Base-by-base conservation (phyloP, 92 coral and sea anemone genomes). In the Blastomussa wellsi region DNA sequence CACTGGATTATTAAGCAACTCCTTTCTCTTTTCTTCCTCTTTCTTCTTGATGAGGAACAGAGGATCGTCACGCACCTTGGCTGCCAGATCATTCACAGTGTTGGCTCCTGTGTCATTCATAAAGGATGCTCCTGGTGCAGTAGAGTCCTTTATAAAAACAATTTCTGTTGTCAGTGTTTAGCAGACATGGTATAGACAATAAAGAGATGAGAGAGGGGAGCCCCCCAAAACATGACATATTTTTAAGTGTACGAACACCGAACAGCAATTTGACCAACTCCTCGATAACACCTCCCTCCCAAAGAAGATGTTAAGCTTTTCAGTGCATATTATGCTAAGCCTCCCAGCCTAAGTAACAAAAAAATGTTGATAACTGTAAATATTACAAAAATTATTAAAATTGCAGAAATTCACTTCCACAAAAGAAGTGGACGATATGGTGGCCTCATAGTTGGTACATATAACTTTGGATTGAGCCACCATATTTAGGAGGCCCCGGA, bases 41-140 rank as follows among this genome's bases (percentile, higher is more conserved):
- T 97, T 97, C 83, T 93, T 97, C 90, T 93, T 97, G 67, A 97
- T 97, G 79, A 94, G 87, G 74, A 94, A 97, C 32, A 97, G 86
- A 4, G 99, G 99, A 78, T 97, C 99, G 67, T 97, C 99, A 10
- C 99, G 93, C 57, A 97, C 95, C 74, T 97, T 97, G 37, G 98
- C 94, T 42, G 99, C 99, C 64, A 97, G 81, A 82, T 97, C 99
- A 59, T 87, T 90, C 31, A 92, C 90, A 1, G 93, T 87, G 74
- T 84, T 92, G 7, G 94, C 95, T 53, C 91, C 90, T 76, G 93
- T 76, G 37, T 92, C 96, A 78, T 82, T 91, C 86, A 85, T 78
- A 53, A 96, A 92, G 49, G 96, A 86, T 36, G 96, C 89, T 7
- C 93, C 95, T 68, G 99, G 98, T 3, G 88, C 88, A 10, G 88